phyloP scores from a whole-genome alignment of 2,888 invertebrate species.

The Phortica magna region DNA sequence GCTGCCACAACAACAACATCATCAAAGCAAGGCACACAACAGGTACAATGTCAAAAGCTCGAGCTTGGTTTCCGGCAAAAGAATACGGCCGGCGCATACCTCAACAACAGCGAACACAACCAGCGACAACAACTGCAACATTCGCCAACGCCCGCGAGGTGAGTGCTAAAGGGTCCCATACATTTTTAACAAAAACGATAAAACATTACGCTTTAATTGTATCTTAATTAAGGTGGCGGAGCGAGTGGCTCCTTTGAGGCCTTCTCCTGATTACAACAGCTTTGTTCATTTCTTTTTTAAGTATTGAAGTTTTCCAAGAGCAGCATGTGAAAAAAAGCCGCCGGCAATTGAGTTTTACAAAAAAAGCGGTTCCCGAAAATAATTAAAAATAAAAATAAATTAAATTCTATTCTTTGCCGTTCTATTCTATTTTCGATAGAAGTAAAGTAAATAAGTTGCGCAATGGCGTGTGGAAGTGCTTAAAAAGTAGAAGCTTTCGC shows the following conservation, averaged over 20 bases:
- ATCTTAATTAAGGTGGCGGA: too few species aligned
- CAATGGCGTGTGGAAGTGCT: not conserved
- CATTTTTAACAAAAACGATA: too few species aligned
- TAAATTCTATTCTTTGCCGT: conserved; percentile 17
- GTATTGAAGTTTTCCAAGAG: too few species aligned
- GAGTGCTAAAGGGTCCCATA: not conserved
- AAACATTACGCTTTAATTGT: too few species aligned
- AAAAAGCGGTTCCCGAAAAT: not conserved
- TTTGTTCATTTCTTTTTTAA: too few species aligned
- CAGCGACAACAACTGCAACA: conserved; percentile 34
- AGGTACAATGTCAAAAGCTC: conserved; percentile 18
- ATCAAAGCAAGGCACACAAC: not conserved
- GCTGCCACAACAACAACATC: conserved; percentile 37
- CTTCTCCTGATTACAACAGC: too few species aligned
- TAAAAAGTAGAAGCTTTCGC: not conserved
- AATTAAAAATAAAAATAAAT: conserved; percentile 25
- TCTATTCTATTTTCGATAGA: not conserved
- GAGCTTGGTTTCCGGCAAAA: conserved; percentile 24
- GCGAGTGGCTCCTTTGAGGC: too few species aligned
- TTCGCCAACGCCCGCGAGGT: conserved; percentile 7
- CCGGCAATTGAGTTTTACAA: not conserved
- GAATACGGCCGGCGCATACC: not conserved
- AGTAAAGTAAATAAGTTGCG: conserved; percentile 18
- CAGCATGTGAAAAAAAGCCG: too few species aligned
- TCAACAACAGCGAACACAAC: not conserved